Evolutionary conservation across 35 echinoderm and acorn worm species (phyloP).

Genomic region (Holothuria glaberrima): DNA sequence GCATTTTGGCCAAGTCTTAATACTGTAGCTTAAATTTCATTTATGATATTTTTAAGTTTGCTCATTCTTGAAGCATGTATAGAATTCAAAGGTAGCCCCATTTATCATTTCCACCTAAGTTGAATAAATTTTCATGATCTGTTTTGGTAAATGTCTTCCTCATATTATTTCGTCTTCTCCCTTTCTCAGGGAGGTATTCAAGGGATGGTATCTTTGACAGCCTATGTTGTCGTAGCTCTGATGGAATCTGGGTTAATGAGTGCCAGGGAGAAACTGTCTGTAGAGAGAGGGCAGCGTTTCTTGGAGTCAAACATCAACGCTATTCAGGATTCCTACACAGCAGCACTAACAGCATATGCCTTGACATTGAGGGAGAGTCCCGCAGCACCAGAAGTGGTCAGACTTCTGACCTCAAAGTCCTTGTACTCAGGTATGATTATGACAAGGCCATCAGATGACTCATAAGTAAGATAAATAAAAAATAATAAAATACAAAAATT

Average conservation of each 20-base stretch:
- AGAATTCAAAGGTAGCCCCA: not conserved
- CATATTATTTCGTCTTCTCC: not conserved
- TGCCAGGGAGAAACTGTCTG: conserved; percentile 63
- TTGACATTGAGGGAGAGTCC: conserved; percentile 73
- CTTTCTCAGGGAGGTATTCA: conserved; percentile 82
- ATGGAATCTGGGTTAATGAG: conserved; percentile 77
- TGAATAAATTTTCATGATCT: not conserved
- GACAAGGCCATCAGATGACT: no score
- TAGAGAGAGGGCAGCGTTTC: conserved; percentile 83
- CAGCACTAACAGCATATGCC: conserved; percentile 85
- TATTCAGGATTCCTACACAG: conserved; percentile 85
- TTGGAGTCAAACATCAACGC: conserved; percentile 78
- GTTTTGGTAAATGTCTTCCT: not conserved
- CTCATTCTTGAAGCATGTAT: not conserved
- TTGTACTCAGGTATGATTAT: no score
- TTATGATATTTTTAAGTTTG: not conserved
- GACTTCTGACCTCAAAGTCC: no score
- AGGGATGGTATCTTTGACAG: conserved; percentile 86
- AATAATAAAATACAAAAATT: no score
- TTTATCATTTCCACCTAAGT: not conserved
- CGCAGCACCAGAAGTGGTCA: conserved; percentile 62
- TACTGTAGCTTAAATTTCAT: no score
- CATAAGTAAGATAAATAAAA: no score
- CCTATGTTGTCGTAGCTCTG: conserved; percentile 90
- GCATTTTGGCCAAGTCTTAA: no score